Evolutionary conservation across 2,888 invertebrate genomes (phyloP), one percentile per base, ranked within the genome.

Genomic region (Sinhomidia bicolor): DNA sequence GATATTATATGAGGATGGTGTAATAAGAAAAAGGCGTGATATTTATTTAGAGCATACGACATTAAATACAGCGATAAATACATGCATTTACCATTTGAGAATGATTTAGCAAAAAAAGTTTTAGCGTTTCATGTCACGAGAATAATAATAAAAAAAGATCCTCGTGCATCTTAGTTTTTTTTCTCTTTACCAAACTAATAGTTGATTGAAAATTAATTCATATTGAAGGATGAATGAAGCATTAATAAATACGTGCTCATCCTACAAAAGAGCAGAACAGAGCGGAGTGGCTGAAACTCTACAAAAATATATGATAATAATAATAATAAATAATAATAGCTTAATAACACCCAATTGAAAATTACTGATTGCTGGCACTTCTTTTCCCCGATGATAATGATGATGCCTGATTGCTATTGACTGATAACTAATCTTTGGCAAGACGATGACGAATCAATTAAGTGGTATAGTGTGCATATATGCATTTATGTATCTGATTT

Each of bases 121-220:
- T 68, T 41, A 36, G 20, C 29, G 51, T 29, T 76, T 74, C 47
- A 12, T 47, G 57, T 78, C 78, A 74, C 74, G 47, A 44, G 26
- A 44, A n/a, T 17, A 44, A 26, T 23, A 68, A 26, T 65, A 41
- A 41, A 51, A 23, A 47, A n/a, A n/a, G 14, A 47, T 47, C 6
- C 74, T 74, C 78, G 78, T 78, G 78, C 47, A 78, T 60, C 80
- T 44, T 36, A 10, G n/a, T 6, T 57, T 74, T 74, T 44, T 80
- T 62, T 80, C n/a, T n/a, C n/a, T 41, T 7, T 44, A 80, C 23
- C 47, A n/a, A 47, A 47, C 80, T 80, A 88, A 71, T 88, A 76
- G 78, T 62, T 83, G 78, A 88, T 88, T 88, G 88, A 88, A 88
- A 88, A 88, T 88, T 83, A 88, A 88, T 88, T 88, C 82, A 54